These are phyloP conservation scores for Xenops minutus DNA, from an alignment of 2,797 vertebrate genomes.

Conservation along the genomic window DNA sequence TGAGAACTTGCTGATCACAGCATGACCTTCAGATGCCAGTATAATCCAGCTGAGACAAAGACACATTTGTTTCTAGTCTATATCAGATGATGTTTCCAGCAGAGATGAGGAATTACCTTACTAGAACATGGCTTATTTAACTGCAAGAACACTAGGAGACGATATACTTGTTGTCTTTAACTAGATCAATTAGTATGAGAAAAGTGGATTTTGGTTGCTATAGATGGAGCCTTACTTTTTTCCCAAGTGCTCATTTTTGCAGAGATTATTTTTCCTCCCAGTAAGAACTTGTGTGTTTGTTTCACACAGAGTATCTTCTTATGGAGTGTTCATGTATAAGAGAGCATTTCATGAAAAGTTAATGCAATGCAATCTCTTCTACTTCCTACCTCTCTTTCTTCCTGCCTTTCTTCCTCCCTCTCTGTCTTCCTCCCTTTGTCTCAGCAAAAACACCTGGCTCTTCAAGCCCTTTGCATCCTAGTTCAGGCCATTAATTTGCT, in stretches of 20 bases:
- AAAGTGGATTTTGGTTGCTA: background rate
- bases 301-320: background rate
- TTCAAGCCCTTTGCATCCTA: background rate
- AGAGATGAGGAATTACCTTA: slow-evolving; percentile 20
- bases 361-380: background rate
- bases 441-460: background rate
- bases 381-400: background rate
- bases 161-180: background rate
- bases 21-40: background rate
- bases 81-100: slow-evolving; percentile 14
- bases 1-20: slow-evolving; percentile 16
- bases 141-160: background rate
- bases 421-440: background rate
- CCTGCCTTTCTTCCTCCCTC: background rate
- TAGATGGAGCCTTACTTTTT: background rate
- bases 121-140: background rate
- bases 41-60: slow-evolving; percentile 44
- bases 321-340: background rate
- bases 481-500: background rate
- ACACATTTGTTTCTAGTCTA: background rate
- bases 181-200: background rate
- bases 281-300: background rate
- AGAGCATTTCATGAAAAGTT: background rate
- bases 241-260: background rate
- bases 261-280: background rate